These are phyloP conservation scores for Chrysolina haemoptera DNA, from an alignment of 2,888 invertebrate species.

Conservation along the genomic window DNA sequence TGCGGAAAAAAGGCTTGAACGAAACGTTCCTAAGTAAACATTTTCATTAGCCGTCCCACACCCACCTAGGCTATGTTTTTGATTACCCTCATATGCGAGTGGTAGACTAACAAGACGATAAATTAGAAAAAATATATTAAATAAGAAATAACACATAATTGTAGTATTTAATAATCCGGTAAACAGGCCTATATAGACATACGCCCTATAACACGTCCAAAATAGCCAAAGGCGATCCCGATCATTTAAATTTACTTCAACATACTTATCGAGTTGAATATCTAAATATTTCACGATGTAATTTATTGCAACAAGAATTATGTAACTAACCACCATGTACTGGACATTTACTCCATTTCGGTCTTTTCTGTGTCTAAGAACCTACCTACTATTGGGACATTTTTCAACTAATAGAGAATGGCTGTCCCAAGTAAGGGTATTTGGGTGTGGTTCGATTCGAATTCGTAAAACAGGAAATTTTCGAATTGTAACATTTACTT, in stretches of 20 bases:
- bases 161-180: not conserved
- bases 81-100: no score
- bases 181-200: not conserved
- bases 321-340: slow-evolving; percentile 39
- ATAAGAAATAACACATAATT: not conserved
- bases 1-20: no score
- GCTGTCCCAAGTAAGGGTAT: slow-evolving; percentile 12
- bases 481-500: no score
- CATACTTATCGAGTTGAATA: slow-evolving; percentile 39
- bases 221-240: slow-evolving; percentile 30
- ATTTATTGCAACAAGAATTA: slow-evolving; percentile 43
- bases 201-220: slow-evolving; percentile 12
- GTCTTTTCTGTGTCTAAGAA: slow-evolving; percentile 26
- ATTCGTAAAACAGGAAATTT: not conserved
- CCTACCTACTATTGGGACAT: not conserved
- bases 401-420: slow-evolving; percentile 2
- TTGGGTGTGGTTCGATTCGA: not conserved
- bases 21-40: no score
- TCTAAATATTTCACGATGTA: slow-evolving; percentile 46
- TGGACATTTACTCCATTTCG: slow-evolving; percentile 40
- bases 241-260: slow-evolving; percentile 35
- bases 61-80: no score
- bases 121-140: not conserved
- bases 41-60: no score
- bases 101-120: no score